Conservation (phyloP, 2,888 invertebrate genomes). For the Melanostoma scalare region DNA sequence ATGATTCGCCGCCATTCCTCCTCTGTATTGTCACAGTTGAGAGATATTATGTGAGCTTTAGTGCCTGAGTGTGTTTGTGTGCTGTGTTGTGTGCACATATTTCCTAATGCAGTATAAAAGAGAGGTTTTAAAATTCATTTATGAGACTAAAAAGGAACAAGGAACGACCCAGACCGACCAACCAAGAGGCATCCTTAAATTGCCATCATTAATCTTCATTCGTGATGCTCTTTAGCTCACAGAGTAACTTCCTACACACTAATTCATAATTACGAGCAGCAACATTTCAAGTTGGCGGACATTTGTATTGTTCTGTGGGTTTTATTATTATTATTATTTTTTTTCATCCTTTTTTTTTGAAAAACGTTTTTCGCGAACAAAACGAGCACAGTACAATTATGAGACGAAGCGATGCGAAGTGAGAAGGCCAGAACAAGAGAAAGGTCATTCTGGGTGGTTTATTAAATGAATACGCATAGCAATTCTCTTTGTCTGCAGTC, state of each 20-base stretch:
- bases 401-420: constrained; percentile 2
- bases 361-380: constrained; percentile 59
- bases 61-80: neutral
- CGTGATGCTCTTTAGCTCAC: constrained; percentile 68
- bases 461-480: constrained; percentile 62
- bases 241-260: constrained; percentile 69
- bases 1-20: constrained; percentile 47
- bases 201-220: constrained; percentile 72
- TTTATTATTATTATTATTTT: constrained; percentile 21
- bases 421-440: constrained; percentile 24
- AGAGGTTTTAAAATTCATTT: constrained; percentile 71
- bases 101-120: constrained; percentile 34
- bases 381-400: constrained; percentile 24
- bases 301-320: constrained; percentile 66
- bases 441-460: constrained; percentile 43
- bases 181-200: constrained; percentile 64
- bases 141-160: constrained; percentile 45
- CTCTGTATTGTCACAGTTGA: constrained; percentile 17
- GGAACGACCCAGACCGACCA: constrained; percentile 15
- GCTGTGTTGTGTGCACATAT: constrained; percentile 6
- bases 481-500: constrained; percentile 21
- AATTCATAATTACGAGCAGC: constrained; percentile 71
- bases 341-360: constrained; percentile 39
- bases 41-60: neutral
- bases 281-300: constrained; percentile 72